A percentile compares a stretch with the other conserved stretches of the same genome.
phyloP scores from a whole-genome alignment of 2,113 vertebrate species.

The Nesoenas mayeri region DNA sequence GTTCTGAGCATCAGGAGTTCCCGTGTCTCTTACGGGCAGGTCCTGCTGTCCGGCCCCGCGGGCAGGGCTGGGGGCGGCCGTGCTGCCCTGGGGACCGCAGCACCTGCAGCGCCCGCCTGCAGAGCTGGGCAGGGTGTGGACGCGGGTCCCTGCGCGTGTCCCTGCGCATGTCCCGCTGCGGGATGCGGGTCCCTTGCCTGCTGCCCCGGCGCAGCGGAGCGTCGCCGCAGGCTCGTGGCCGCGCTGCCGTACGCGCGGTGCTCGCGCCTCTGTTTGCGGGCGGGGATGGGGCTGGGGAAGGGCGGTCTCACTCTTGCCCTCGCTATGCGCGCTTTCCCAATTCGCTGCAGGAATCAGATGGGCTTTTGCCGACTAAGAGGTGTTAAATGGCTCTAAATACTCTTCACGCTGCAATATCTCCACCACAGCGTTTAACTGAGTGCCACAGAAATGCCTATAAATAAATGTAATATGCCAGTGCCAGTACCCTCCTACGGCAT shows the following conservation, averaged over 20 bases:
- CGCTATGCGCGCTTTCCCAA: background rate
- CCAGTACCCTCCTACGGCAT: constrained; percentile 57
- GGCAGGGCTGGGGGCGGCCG: background rate
- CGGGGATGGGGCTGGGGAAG: background rate
- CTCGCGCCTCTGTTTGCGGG: background rate
- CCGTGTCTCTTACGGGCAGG: background rate
- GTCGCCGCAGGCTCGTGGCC: rapidly evolving
- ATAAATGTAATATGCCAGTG: constrained; percentile 37
- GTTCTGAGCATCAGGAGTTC: background rate
- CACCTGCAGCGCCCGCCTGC: too few species aligned
- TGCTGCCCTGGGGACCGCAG: background rate
- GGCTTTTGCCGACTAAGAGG: constrained; percentile 56
- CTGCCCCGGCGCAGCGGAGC: background rate
- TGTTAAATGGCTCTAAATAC: constrained; percentile 58
- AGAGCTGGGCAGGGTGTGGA: background rate
- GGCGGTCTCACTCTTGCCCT: background rate
- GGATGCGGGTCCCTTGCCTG: rapidly evolving
- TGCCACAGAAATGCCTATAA: constrained; percentile 62
- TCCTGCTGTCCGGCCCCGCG: too few species aligned
- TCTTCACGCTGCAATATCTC: constrained; percentile 51
- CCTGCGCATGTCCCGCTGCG: rapidly evolving
- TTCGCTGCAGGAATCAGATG: background rate
- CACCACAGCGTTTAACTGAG: constrained; percentile 59
- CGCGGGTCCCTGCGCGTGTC: too few species aligned
- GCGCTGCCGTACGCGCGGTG: background rate